Evolutionary conservation across 1,140 invertebrate genomes (phyloP).

Genomic region (Pentalonia nigronervosa): DNA sequence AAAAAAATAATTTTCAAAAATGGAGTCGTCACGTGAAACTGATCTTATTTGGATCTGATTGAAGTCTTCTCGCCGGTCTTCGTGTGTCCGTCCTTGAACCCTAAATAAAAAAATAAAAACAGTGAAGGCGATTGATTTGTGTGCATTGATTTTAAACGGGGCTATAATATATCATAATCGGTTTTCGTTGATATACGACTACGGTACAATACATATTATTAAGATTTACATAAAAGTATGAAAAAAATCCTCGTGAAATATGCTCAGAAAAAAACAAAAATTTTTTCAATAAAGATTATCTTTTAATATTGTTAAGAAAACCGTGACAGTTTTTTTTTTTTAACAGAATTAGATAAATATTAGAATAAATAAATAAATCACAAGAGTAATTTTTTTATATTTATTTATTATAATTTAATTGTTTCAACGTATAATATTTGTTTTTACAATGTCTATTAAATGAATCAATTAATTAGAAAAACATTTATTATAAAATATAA

Average conservation of each 20-base stretch:
- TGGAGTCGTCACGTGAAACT: neutral
- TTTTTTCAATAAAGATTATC: neutral
- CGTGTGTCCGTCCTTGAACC: slow-evolving; percentile 43
- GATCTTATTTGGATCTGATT: neutral
- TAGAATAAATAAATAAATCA: neutral
- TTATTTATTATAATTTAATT: no score
- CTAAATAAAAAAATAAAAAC: neutral
- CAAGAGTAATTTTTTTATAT: no score
- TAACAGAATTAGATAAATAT: neutral
- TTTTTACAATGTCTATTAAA: no score
- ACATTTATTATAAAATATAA: no score
- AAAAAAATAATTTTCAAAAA: neutral
- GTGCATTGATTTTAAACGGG: neutral
- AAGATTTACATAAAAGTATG: neutral
- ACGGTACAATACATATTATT: neutral
- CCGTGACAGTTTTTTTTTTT: neutral
- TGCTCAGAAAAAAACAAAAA: neutral
- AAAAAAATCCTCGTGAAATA: neutral
- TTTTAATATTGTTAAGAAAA: neutral
- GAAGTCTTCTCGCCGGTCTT: neutral
- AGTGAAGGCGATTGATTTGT: neutral
- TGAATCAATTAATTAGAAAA: no score
- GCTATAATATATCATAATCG: neutral
- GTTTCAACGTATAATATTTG: neutral
- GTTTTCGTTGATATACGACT: neutral